Conservation (phyloP, 2,113 vertebrate genomes). For the Balaeniceps rex region DNA sequence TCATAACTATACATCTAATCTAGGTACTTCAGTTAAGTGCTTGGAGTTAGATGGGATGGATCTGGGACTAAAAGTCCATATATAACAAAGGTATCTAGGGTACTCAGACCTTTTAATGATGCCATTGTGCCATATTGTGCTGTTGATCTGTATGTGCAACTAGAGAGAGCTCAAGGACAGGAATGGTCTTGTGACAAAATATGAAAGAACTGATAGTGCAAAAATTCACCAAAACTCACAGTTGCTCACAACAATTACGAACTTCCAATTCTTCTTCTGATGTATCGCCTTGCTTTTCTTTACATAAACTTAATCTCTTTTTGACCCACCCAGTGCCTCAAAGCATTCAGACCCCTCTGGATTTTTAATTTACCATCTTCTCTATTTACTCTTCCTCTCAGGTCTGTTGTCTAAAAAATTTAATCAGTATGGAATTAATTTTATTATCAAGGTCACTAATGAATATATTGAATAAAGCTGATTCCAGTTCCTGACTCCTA, state of each 20-base stretch:
- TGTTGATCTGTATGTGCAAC: neutral
- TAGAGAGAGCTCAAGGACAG: neutral
- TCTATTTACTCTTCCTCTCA: slow-evolving; percentile 11
- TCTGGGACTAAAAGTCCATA: neutral
- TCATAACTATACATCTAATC: neutral
- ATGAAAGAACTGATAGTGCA: neutral
- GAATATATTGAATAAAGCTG: neutral
- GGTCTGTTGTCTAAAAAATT: neutral
- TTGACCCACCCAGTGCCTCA: neutral
- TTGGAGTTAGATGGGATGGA: neutral
- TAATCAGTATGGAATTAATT: slow-evolving; percentile 16
- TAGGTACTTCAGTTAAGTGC: neutral
- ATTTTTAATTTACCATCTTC: slow-evolving; percentile 19
- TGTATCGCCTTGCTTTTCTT: neutral
- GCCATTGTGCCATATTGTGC: neutral
- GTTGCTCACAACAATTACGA: neutral
- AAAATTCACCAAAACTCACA: neutral
- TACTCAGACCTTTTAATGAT: neutral
- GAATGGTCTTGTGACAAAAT: neutral
- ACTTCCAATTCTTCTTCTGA: neutral
- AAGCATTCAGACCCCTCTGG: neutral
- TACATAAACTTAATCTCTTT: neutral
- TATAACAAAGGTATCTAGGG: neutral
- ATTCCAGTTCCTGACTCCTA: neutral
- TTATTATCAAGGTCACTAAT: slow-evolving; percentile 10